Base-by-base conservation (phyloP, 2,888 invertebrate genomes). In the Drosophila nigritarsus region DNA sequence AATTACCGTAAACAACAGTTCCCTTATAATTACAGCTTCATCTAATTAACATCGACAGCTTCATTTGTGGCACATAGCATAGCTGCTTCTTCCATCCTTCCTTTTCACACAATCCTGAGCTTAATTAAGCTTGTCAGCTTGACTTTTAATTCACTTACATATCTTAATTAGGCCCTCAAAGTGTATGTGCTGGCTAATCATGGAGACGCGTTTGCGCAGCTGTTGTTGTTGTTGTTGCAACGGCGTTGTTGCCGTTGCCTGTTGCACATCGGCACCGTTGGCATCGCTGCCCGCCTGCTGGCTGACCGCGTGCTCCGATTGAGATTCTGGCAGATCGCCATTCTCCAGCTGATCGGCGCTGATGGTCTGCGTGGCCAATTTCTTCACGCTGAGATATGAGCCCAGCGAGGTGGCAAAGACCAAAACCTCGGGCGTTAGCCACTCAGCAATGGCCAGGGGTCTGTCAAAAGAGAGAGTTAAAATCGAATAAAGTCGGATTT, bases 381-480 rank as follows among this genome's bases (percentile, higher is more conserved):
- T 89, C 76, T 94, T 94, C 63, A 94, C 94, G 20, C 94, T 89
- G 13, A 94, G 84, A 84, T 94, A 95, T 29, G 94, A 92, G 6
- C 92, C 87, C 48, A 95, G 79, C 1, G 95, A 94, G 2, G 94
- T 92, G 9, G 94, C 90, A 51, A 95, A 91, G 74, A 95, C 94
- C 51, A 95, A 92, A 79, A 97, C 95, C 94, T 98, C 98, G 7
- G 98, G 97, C 54, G 95, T 94, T 51, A 97, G 92, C 95, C 96
- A 96, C 84, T 96, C 95, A 29, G 96, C 93, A 29, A 96, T 95
- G 91, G 95, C 95, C 77, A 95, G 92, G 2, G 95, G 93, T 29
- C 95, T 94, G 77, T 95, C 94, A 81, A 65, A 6, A 32, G 2
- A 20, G 18, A 29, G 45, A 45, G 45, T 27, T 8, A 45, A 36